These are phyloP conservation scores for Sebastes taczanowskii DNA, from an alignment of 2,797 vertebrate species.

Conservation along the genomic window DNA sequence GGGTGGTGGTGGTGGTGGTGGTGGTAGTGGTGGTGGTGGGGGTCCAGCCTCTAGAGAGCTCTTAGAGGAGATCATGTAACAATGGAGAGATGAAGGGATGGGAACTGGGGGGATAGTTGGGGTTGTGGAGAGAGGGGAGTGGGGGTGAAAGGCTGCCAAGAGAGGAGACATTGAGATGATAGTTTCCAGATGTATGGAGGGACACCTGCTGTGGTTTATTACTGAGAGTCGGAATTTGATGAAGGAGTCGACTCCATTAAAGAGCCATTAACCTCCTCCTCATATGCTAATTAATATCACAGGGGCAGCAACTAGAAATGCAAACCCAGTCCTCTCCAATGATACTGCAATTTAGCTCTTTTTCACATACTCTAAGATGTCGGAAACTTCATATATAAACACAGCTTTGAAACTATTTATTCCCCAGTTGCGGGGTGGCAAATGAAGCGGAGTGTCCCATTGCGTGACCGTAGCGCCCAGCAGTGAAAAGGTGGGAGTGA, in stretches of 20 bases:
- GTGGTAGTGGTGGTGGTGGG: constrained; percentile 29
- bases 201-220: constrained; percentile 78
- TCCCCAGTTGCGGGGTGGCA: neutral
- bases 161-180: constrained; percentile 72
- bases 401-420: neutral
- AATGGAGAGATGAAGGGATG: constrained; percentile 75
- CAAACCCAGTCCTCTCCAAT: neutral
- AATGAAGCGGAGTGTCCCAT: neutral
- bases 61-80: constrained; percentile 80
- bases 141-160: constrained; percentile 44
- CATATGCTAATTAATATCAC: constrained; percentile 37
- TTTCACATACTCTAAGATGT: neutral
- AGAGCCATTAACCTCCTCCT: constrained; percentile 38
- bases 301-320: neutral
- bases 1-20: constrained; percentile 24
- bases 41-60: constrained; percentile 69
- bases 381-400: neutral
- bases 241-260: constrained; percentile 65
- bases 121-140: neutral
- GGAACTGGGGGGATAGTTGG: constrained; percentile 60
- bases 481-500: constrained; percentile 10
- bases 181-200: constrained; percentile 80
- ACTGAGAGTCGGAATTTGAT: constrained; percentile 53
- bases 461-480: constrained; percentile 45
- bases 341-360: neutral